Conservation (phyloP, 2,797 vertebrate species). For the Denticeps clupeoides region DNA sequence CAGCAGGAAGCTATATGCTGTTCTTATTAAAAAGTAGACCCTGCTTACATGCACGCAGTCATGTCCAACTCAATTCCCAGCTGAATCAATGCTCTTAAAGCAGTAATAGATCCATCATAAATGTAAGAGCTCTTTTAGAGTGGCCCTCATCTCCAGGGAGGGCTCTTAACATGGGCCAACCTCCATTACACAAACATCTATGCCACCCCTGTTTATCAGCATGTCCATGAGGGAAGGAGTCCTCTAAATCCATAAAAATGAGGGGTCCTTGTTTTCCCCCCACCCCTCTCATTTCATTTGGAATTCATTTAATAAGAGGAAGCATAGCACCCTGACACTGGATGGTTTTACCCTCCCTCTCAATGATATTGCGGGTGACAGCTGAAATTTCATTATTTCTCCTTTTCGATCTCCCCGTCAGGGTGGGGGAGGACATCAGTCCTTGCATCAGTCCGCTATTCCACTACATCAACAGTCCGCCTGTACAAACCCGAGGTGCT, state of each 20-base stretch:
- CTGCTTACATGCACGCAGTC: no score
- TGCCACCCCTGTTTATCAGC: conserved; percentile 25
- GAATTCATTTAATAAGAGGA: conserved; percentile 48
- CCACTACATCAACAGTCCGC: no score
- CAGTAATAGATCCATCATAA: no score
- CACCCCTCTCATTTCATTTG: conserved; percentile 28
- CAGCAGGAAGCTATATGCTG: no score
- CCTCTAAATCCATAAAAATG: conserved; percentile 29
- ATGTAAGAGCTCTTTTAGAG: no score
- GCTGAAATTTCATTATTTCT: conserved; percentile 38
- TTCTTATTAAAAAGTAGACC: no score
- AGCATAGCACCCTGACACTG: conserved; percentile 33
- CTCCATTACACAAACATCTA: conserved; percentile 26
- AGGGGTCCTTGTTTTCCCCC: conserved; percentile 42
- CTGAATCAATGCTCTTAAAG: no score
- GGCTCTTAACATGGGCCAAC: conserved; percentile 28
- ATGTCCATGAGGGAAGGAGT: conserved; percentile 20
- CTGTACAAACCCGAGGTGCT: no score
- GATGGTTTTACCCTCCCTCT: conserved; percentile 31
- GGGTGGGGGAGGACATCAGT: background rate
- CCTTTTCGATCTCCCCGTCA: conserved; percentile 29
- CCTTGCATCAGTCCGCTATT: background rate
- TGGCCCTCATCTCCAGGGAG: conserved; percentile 9
- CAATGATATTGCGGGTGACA: conserved; percentile 41
- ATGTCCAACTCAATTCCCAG: no score